Evolutionary conservation across 1,140 invertebrate species (phyloP), one percentile per base, ranked within the genome.

Genomic region (Drosophila sproati): DNA sequence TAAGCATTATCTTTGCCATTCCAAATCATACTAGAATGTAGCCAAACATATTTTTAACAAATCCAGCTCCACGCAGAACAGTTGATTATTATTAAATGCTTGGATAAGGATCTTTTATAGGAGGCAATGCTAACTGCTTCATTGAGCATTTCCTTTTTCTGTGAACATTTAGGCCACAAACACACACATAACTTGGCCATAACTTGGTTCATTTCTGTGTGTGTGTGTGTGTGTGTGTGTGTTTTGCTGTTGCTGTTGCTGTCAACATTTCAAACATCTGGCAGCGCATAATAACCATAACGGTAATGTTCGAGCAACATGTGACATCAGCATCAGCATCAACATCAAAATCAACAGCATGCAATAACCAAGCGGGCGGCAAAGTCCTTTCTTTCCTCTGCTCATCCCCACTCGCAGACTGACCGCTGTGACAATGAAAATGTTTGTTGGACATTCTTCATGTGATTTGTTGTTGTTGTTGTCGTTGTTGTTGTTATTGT

Each of bases 301-400:
- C 56, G 67, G 64, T 85, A 66, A 80, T 85, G 77, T 70, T 52
- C 64, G 45, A 73, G 77, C 81, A 85, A 83, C 81, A 83, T 83
- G 81, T 85, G 81, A 80, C 81, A 80, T 62, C 68, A 69, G 70
- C 80, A 83, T 39, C 62, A 69, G 1, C 20, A 20, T 20, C 20
- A 20, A 20, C 20, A 20, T 20, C 20, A 20, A 20, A 20, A 20
- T 20, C 20, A 20, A 20, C 20, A 20, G 20, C 34, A 34, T 34
- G 5, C 72, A 64, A 72, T 79, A 74, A 67, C 48, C 43, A 51
- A 60, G 50, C 31, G 50, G 37, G 51, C 51, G 43, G 32, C 51
- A 20, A 7, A n/a, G n/a, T 31, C 10, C 7, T 47, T 3, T 8
- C 7, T 54, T 35, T 5, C 10, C 29, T 55, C 56, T 43, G 45